Evolutionary conservation across 1,140 invertebrate species (phyloP).

Genomic region (Sipha flava): DNA sequence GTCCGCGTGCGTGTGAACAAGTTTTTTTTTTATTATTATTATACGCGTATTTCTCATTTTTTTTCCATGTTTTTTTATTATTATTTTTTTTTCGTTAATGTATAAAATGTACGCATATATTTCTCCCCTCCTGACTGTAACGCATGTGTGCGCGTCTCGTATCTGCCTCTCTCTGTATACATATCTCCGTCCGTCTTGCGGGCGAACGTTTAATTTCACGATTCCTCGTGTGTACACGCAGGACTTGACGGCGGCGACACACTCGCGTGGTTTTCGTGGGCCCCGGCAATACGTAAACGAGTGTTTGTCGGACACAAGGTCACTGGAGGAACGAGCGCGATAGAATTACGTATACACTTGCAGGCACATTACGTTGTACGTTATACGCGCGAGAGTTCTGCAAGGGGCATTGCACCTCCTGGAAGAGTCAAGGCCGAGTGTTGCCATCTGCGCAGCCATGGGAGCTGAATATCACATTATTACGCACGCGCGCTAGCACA

Average conservation of each 20-base stretch:
- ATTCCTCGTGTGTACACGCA: not conserved
- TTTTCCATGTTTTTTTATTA: not conserved
- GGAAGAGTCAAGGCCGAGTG: slow-evolving; percentile 31
- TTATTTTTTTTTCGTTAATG: not conserved
- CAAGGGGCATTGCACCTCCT: slow-evolving; percentile 27
- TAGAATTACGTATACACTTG: no score
- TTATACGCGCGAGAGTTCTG: slow-evolving; percentile 12
- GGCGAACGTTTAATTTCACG: not conserved
- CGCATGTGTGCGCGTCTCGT: no score
- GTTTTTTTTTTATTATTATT: not conserved
- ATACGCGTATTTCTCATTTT: no score
- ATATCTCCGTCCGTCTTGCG: no score
- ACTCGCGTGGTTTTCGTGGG: not conserved
- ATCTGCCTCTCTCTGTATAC: no score
- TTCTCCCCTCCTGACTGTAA: not conserved
- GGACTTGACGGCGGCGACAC: no score
- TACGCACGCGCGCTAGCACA: no score
- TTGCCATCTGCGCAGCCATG: slow-evolving; percentile 20
- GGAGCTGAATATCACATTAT: not conserved
- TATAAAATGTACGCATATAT: not conserved
- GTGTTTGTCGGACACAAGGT: not conserved
- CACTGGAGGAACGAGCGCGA: slow-evolving; percentile 19
- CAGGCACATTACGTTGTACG: not conserved
- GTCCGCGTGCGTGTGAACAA: not conserved
- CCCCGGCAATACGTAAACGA: not conserved